phyloP scores from a whole-genome alignment of 2,113 vertebrate species.

The Cheirogaleus medius region DNA sequence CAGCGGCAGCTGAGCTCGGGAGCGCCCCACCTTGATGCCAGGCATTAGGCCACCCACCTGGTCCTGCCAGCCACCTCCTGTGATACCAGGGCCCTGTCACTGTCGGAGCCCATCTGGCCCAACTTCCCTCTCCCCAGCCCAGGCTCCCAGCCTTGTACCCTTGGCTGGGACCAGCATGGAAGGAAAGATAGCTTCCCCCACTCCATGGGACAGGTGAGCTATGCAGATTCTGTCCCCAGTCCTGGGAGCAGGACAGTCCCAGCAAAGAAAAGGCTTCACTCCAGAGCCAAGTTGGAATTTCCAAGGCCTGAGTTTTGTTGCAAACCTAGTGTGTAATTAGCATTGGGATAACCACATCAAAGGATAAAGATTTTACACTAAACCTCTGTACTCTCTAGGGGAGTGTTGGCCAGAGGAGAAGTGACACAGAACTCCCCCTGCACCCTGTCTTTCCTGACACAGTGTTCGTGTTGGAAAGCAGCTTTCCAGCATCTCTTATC shows the following conservation, averaged over 20 bases:
- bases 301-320: not conserved
- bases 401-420: not conserved
- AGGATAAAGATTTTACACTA: not conserved
- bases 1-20: conserved; percentile 89
- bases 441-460: not conserved
- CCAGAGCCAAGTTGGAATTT: not conserved
- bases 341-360: not conserved
- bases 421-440: not conserved
- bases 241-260: not conserved
- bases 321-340: not conserved
- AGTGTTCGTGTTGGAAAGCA: not conserved
- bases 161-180: not conserved
- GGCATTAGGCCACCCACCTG: conserved; percentile 95
- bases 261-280: not conserved
- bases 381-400: not conserved
- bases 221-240: not conserved
- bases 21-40: conserved; percentile 93
- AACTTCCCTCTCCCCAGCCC: not conserved
- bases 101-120: not conserved
- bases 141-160: not conserved
- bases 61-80: conserved; percentile 98
- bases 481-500: not conserved
- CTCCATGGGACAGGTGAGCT: not conserved
- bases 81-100: not conserved
- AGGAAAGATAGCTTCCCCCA: not conserved